These are phyloP conservation scores for Crenichthys baileyi DNA, from an alignment of 2,797 vertebrate genomes.

Conservation along the genomic window DNA sequence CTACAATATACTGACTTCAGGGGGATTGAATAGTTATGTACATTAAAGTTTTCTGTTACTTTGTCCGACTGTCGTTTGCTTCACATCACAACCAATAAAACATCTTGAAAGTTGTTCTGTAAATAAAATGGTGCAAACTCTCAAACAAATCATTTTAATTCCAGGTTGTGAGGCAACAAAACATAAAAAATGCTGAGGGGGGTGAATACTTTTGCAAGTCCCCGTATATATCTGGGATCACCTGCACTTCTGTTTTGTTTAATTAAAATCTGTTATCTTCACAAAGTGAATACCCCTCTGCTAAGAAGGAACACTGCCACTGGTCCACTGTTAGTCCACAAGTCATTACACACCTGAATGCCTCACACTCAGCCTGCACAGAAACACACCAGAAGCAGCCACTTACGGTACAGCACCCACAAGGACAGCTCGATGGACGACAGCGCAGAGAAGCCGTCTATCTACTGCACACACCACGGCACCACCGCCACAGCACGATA, in stretches of 20 bases:
- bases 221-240: too few relatives aligned
- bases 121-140: too few relatives aligned
- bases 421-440: constrained; percentile 63
- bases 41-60: too few relatives aligned
- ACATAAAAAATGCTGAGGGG: too few relatives aligned
- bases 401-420: constrained; percentile 67
- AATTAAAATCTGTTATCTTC: background rate
- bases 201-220: too few relatives aligned
- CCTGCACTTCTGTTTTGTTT: background rate
- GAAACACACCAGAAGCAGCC: constrained; percentile 23
- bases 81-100: too few relatives aligned
- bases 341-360: constrained; percentile 17
- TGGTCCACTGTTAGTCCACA: constrained; percentile 12
- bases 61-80: too few relatives aligned
- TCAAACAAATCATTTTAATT: too few relatives aligned
- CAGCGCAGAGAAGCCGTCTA: constrained; percentile 73
- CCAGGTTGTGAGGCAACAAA: too few relatives aligned
- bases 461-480: constrained; percentile 69
- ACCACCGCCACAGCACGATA: constrained; percentile 69
- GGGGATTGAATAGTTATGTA: too few relatives aligned
- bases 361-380: constrained; percentile 5
- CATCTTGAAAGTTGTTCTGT: too few relatives aligned
- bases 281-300: constrained; percentile 3
- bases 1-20: too few relatives aligned
- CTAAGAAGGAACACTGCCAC: constrained; percentile 36